Percentiles rank a stretch among this genome's conserved stretches.
phyloP scores from a whole-genome alignment of 2,888 invertebrate species.

The Chrysotoxum bicinctum region DNA sequence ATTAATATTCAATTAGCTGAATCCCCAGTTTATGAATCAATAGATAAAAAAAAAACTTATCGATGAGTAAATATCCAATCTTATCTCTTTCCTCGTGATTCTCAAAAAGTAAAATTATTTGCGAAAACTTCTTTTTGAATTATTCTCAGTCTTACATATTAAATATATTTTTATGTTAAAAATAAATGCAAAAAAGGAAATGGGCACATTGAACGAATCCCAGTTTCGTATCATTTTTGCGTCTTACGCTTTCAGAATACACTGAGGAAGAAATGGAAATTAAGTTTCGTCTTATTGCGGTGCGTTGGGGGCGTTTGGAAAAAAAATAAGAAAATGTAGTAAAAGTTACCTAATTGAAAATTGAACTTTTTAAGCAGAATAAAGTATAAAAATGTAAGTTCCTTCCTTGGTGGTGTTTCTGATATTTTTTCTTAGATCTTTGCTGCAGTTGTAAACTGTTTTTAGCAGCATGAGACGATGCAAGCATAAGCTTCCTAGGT shows the following conservation, averaged over 20 bases:
- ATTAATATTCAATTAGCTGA: conserved; percentile 48
- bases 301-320: neutral
- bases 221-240: neutral
- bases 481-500: neutral
- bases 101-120: neutral
- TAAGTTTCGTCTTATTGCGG: conserved; percentile 9
- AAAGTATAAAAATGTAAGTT: conserved; percentile 21
- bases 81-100: neutral
- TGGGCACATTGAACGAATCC: neutral
- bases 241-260: neutral
- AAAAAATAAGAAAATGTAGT: conserved; percentile 3
- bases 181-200: neutral
- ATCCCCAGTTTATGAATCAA: conserved; percentile 34
- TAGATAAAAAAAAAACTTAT: neutral
- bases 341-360: conserved; percentile 66
- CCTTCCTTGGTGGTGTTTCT: neutral
- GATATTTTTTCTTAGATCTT: neutral
- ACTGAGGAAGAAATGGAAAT: conserved; percentile 3
- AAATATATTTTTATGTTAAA: neutral
- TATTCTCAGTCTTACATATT: neutral
- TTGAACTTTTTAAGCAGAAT: conserved; percentile 45
- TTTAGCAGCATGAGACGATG: neutral
- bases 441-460: neutral
- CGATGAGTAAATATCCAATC: neutral
- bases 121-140: neutral